phyloP scores from a whole-genome alignment of 2,113 vertebrate genomes.

The Thunnus maccoyii region DNA sequence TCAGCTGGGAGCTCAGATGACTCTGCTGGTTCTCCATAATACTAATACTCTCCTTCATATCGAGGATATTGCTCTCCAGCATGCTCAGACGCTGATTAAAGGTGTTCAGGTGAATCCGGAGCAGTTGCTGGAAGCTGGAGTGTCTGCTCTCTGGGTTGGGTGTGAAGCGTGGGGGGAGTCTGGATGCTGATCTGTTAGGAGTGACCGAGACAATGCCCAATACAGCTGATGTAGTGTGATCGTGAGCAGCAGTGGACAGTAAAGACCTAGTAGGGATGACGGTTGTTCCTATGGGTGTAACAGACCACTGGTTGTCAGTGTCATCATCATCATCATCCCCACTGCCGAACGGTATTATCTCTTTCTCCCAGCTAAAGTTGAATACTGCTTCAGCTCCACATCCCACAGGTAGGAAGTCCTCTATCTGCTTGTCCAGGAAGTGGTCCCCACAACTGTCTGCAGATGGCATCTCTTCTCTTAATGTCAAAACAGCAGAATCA shows the following conservation, averaged over 20 bases:
- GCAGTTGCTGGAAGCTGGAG: slow-evolving; percentile 74
- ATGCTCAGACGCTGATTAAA: slow-evolving; percentile 82
- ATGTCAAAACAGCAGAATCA: slow-evolving; percentile 81
- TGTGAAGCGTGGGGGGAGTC: slow-evolving; percentile 67
- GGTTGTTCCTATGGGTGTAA: slow-evolving; percentile 22
- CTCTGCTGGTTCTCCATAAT: slow-evolving; percentile 70
- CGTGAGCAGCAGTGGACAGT: slow-evolving; percentile 41
- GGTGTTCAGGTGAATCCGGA: slow-evolving; percentile 76
- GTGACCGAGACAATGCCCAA: not conserved
- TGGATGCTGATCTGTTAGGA: slow-evolving; percentile 37
- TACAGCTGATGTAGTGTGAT: not conserved
- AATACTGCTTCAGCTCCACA: slow-evolving; percentile 77
- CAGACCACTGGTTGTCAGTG: not conserved
- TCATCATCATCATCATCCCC: slow-evolving; percentile 54
- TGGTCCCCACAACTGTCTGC: slow-evolving; percentile 77
- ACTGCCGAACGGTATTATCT: slow-evolving; percentile 53
- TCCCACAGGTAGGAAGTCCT: slow-evolving; percentile 70
- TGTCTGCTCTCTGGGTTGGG: slow-evolving; percentile 63
- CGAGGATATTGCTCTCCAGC: slow-evolving; percentile 82
- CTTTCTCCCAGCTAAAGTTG: slow-evolving; percentile 77
- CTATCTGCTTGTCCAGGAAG: slow-evolving; percentile 64
- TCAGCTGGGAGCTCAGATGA: slow-evolving; percentile 70
- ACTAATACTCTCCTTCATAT: slow-evolving; percentile 78
- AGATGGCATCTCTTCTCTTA: slow-evolving; percentile 76
- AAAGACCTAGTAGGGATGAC: slow-evolving; percentile 47